Evolutionary conservation across 2,888 invertebrate species (phyloP), one percentile per base, ranked within the genome.

Genomic region (Ennomos erosarius): DNA sequence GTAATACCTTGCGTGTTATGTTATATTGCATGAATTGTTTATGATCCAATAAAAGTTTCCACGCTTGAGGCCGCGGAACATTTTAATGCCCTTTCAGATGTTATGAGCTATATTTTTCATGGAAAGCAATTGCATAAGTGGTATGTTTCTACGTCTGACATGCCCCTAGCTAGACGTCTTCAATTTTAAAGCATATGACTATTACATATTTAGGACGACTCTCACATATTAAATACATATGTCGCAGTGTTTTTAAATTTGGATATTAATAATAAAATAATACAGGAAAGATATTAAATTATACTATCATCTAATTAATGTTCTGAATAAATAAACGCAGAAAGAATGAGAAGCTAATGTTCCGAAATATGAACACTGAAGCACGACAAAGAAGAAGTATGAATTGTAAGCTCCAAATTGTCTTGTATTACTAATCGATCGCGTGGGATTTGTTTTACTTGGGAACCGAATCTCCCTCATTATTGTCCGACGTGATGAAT

Each of bases 381-480:
- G 52, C 52, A 36, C 39, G 46, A 56, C 34, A 44, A 43, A 59
- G 39, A 44, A 33, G 39, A 34, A 52, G 53, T 26, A 44, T 63
- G 70, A 78, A 78, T 79, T 74, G 75, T 78, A 78, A 80, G 78
- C 71, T 71, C 73, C 72, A 65, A 75, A 74, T 66, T 77, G 79
- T 84, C 81, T 90, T 88, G 75, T 78, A 82, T 90, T 90, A 87
- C 90, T 84, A 87, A 87, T 87, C 85, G 87, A 88, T 82, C 81
- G 76, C 71, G 56, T 76, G 76, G 78, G 83, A 82, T 87, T 87
- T 88, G 83, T 90, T 87, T 88, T 84, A 83, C 81, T 84, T 82
- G 70, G 74, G 73, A 83, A 84, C 76, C 78, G 76, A 83, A 87
- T 82, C 81, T 77, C 80, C 78, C 84, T 87, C 83, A 86, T 87